Conservation (phyloP, 2,888 invertebrate genomes). For the Archips crataeganus region DNA sequence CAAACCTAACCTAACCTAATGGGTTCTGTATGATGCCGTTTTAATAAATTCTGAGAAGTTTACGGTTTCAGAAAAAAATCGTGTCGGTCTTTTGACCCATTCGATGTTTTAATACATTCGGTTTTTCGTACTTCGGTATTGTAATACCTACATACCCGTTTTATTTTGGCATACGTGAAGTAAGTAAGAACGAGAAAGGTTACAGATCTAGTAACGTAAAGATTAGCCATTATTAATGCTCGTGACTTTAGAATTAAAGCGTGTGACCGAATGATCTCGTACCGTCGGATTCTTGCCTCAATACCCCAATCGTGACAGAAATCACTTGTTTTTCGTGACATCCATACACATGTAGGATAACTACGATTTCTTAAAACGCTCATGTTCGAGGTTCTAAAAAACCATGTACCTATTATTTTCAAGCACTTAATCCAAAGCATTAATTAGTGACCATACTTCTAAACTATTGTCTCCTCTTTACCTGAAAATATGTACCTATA, state of each 20-base stretch:
- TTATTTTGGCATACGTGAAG: no score
- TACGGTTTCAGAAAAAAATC: no score
- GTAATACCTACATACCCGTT: no score
- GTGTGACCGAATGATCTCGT: slow-evolving; percentile 54
- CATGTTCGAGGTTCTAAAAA: background rate
- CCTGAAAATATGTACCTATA: background rate
- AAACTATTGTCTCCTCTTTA: no score
- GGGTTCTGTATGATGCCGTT: no score
- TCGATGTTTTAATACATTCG: no score
- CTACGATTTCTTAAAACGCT: background rate
- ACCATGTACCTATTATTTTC: background rate
- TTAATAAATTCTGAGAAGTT: no score
- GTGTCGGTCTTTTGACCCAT: no score
- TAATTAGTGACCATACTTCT: background rate
- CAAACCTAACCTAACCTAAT: no score
- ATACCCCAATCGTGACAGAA: slow-evolving; percentile 54
- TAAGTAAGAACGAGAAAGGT: no score
- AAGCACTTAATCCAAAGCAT: background rate
- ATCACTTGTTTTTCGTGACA: slow-evolving; percentile 47
- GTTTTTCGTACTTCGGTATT: no score
- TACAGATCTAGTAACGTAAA: background rate
- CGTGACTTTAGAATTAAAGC: slow-evolving; percentile 24
- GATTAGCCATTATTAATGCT: background rate
- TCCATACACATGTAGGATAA: background rate
- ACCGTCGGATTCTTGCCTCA: slow-evolving; percentile 54